phyloP scores from a whole-genome alignment of 2,797 vertebrate genomes.

The Pseudochaenichthys georgianus region DNA sequence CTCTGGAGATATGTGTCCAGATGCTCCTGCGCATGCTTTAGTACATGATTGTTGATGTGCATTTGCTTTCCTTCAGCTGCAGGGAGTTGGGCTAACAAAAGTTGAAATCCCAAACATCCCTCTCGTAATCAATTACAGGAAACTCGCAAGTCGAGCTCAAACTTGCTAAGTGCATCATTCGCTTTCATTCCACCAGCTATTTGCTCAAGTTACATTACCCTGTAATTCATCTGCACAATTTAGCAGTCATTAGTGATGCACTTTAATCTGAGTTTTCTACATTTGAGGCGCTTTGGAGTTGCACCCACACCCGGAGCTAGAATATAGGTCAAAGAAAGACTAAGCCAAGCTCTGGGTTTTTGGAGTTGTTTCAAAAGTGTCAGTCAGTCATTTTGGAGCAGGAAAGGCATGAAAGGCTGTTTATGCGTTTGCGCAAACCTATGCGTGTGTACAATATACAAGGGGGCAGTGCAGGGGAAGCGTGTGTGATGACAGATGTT shows the following conservation, averaged over 20 bases:
- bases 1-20: conserved; percentile 46
- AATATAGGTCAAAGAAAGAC: conserved; percentile 20
- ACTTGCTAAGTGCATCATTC: conserved; percentile 51
- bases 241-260: conserved; percentile 24
- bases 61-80: conserved; percentile 22
- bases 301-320: conserved; percentile 46
- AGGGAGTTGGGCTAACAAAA: conserved; percentile 35
- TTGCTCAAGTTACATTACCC: conserved; percentile 40
- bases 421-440: conserved; percentile 17
- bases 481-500: conserved; percentile 15
- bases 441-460: conserved; percentile 31
- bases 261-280: conserved; percentile 26
- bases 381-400: conserved; percentile 56
- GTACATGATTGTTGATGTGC: neutral
- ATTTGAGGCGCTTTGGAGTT: conserved; percentile 15
- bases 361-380: conserved; percentile 55
- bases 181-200: conserved; percentile 32
- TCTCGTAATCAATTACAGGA: conserved; percentile 40
- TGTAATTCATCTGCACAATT: conserved; percentile 32
- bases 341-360: conserved; percentile 12
- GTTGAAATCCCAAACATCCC: conserved; percentile 26
- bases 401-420: conserved; percentile 50
- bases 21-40: conserved; percentile 43
- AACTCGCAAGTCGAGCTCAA: conserved; percentile 50
- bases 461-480: conserved; percentile 23